A percentile compares a stretch with the other conserved stretches of the same genome.
Conservation (phyloP, 2,113 vertebrate species). For the Synchiropus splendidus region DNA sequence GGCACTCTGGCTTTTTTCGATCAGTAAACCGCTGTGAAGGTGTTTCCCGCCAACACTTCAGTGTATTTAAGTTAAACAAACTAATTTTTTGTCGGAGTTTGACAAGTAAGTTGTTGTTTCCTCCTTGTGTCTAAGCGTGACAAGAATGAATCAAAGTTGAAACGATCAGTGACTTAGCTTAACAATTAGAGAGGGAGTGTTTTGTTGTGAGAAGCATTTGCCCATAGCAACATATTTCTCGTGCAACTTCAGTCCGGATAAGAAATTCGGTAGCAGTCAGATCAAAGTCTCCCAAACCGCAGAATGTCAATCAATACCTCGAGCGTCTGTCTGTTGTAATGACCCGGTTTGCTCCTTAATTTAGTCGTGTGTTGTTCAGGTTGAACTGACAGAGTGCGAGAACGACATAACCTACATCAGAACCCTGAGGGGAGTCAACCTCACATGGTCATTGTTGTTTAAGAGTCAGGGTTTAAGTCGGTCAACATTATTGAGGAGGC, state of each 20-base stretch:
- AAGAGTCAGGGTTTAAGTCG: not conserved
- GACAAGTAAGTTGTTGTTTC: too few species aligned
- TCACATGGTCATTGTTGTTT: not conserved
- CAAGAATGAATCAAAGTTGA: too few species aligned
- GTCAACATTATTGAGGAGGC: not conserved
- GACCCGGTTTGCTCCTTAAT: slow-evolving; percentile 5
- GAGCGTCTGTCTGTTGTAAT: slow-evolving; percentile 6
- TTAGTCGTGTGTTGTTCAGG: slow-evolving; percentile 1
- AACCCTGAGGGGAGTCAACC: too few species aligned
- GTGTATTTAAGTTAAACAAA: too few species aligned
- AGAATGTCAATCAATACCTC: slow-evolving; percentile 12
- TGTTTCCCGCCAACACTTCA: too few species aligned
- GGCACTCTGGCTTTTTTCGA: too few species aligned
- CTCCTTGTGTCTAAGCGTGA: too few species aligned
- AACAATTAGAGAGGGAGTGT: slow-evolving; percentile 20
- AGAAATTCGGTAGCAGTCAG: slow-evolving; percentile 17
- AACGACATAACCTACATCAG: slow-evolving; percentile 6
- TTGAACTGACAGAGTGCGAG: too few species aligned
- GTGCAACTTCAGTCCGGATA: not conserved
- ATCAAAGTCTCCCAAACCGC: slow-evolving; percentile 11
- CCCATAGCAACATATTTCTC: slow-evolving; percentile 38
- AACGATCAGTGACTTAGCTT: slow-evolving; percentile 10
- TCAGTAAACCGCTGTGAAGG: too few species aligned
- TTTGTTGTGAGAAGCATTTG: slow-evolving; percentile 35
- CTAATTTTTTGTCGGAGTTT: too few species aligned